These are phyloP conservation scores for Microcaecilia unicolor DNA, from an alignment of 2,797 vertebrate genomes.

Conservation along the genomic window DNA sequence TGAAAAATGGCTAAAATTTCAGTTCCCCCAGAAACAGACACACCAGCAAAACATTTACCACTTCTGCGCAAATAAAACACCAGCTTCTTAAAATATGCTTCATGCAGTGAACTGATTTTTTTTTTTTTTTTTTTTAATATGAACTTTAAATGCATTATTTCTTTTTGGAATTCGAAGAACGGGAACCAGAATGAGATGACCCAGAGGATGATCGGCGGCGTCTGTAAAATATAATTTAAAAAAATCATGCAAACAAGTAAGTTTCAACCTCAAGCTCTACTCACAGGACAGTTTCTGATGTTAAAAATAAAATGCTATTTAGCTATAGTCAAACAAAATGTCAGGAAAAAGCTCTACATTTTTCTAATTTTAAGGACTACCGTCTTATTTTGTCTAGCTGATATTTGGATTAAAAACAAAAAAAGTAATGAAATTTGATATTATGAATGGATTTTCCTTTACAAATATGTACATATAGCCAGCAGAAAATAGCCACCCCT, in stretches of 20 bases:
- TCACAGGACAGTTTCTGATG: constrained; percentile 13
- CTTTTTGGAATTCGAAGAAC: constrained; percentile 88
- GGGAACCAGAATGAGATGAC: constrained; percentile 92
- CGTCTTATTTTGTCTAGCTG: no score
- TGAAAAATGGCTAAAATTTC: constrained; percentile 52
- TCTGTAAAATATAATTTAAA: constrained; percentile 81
- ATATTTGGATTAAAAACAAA: no score
- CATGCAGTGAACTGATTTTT: constrained; percentile 73
- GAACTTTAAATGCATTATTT: constrained; percentile 70
- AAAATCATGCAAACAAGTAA: constrained; percentile 46
- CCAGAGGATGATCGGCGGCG: constrained; percentile 80
- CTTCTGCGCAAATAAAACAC: constrained; percentile 65
- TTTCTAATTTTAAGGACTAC: no score
- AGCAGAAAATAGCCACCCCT: no score
- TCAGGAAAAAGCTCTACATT: no score
- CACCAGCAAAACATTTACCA: constrained; percentile 55
- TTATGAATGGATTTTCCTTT: no score
- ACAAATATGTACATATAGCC: no score
- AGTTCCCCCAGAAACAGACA: constrained; percentile 55
- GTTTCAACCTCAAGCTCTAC: constrained; percentile 9
- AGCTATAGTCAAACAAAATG: no score
- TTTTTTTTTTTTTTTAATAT: constrained; percentile 32
- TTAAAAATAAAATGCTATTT: no score
- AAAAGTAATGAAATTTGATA: no score
- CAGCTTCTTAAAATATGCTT: constrained; percentile 68